These are phyloP conservation scores for Otolemur crassicaudatus DNA, from an alignment of 2,797 vertebrate species.

Conservation along the genomic window DNA sequence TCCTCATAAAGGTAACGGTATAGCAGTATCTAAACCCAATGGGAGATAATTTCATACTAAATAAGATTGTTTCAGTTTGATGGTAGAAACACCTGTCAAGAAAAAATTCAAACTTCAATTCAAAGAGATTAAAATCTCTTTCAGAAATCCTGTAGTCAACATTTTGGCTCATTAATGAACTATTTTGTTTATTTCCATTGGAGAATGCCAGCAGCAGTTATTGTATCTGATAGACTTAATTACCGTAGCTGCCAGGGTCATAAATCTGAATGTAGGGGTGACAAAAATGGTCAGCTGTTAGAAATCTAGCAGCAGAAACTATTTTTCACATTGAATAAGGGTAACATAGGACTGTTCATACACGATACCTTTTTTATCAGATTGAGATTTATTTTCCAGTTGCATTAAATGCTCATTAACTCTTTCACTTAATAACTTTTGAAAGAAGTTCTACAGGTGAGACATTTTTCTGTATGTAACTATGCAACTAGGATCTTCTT, in stretches of 20 bases:
- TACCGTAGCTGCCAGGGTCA: constrained; percentile 71
- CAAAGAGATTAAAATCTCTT: constrained; percentile 23
- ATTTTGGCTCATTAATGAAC: constrained; percentile 54
- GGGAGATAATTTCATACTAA: not conserved
- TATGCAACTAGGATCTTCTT: not conserved
- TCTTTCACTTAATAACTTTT: constrained; percentile 49
- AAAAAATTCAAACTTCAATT: constrained; percentile 62
- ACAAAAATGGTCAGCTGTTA: constrained; percentile 66
- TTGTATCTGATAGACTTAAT: constrained; percentile 78
- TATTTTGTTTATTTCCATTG: constrained; percentile 76
- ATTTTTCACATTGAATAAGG: constrained; percentile 63
- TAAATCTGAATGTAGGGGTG: constrained; percentile 63
- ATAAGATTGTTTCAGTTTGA: not conserved
- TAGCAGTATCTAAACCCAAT: not conserved
- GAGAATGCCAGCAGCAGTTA: constrained; percentile 70
- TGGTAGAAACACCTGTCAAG: constrained; percentile 19
- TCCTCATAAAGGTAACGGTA: not conserved
- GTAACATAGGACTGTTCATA: constrained; percentile 73
- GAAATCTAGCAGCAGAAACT: constrained; percentile 65
- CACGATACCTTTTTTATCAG: constrained; percentile 58
- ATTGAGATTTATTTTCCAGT: constrained; percentile 68
- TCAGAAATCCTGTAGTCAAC: constrained; percentile 45
- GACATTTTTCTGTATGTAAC: not conserved
- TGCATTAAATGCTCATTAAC: constrained; percentile 68
- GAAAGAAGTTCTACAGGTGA: constrained; percentile 54